Conservation (phyloP, 2,888 invertebrate species). For the Steinernema hermaphroditum region DNA sequence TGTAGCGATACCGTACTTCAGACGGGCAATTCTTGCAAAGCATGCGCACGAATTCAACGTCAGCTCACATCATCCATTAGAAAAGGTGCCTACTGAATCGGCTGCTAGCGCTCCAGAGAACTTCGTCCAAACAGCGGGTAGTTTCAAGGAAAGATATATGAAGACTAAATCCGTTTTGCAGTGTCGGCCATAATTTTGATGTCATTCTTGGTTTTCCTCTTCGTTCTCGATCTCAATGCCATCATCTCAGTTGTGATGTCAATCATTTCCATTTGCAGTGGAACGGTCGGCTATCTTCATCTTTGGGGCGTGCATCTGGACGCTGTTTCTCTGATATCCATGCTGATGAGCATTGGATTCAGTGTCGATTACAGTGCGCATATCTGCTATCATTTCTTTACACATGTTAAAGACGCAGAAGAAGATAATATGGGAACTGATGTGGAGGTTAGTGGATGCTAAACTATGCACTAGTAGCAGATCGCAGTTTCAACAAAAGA, state of each 20-base stretch:
- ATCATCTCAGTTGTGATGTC: conserved; percentile 62
- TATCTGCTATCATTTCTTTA: conserved; percentile 65
- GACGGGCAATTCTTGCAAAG: conserved; percentile 49
- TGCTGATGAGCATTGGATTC: conserved; percentile 64
- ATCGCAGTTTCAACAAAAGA: too few relatives aligned
- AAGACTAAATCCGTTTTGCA: conserved; percentile 37
- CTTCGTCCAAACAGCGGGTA: conserved; percentile 59
- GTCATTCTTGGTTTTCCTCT: conserved; percentile 61
- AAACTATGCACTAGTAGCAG: too few relatives aligned
- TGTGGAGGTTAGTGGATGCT: conserved; percentile 14
- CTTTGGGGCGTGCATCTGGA: conserved; percentile 63
- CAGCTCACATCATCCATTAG: conserved; percentile 62
- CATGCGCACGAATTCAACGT: conserved; percentile 54
- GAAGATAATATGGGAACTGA: neutral
- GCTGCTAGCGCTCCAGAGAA: conserved; percentile 62
- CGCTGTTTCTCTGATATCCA: conserved; percentile 60
- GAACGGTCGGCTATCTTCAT: conserved; percentile 60
- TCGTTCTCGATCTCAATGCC: conserved; percentile 61
- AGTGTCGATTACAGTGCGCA: conserved; percentile 63
- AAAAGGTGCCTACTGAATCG: conserved; percentile 62
- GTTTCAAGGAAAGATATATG: conserved; percentile 1
- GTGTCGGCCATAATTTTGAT: conserved; percentile 61
- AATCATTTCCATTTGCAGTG: conserved; percentile 61
- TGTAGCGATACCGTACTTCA: conserved; percentile 18
- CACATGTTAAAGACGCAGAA: conserved; percentile 48